phyloP scores from a whole-genome alignment of 2,888 invertebrate genomes.

The Anaspis maculata region DNA sequence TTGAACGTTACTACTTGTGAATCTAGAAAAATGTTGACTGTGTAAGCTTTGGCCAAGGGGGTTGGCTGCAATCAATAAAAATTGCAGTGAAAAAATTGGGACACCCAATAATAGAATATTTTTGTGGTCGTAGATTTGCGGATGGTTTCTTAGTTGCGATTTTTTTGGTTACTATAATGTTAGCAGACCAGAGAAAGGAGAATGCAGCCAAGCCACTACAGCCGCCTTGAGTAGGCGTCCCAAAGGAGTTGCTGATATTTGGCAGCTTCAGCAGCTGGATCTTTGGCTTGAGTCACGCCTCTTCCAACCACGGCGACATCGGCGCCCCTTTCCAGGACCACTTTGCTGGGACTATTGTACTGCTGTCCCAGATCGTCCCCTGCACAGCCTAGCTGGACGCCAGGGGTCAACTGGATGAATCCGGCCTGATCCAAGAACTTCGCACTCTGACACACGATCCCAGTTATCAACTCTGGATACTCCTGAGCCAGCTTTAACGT shows the following conservation, averaged over 20 bases:
- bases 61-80: no score
- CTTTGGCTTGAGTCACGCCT: constrained; percentile 66
- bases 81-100: no score
- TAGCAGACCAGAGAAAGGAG: no score
- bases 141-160: no score
- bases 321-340: constrained; percentile 71
- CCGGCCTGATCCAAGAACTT: constrained; percentile 61
- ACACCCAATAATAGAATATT: no score
- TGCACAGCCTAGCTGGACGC: constrained; percentile 66
- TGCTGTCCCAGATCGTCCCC: constrained; percentile 78
- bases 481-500: constrained; percentile 66
- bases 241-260: constrained; percentile 68
- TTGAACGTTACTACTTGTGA: no score
- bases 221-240: no score
- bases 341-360: constrained; percentile 77
- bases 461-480: constrained; percentile 69
- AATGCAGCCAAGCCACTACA: no score
- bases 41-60: no score
- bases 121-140: no score
- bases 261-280: constrained; percentile 58
- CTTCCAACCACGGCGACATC: constrained; percentile 94
- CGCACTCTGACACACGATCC: constrained; percentile 82
- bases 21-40: no score
- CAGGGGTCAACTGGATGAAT: constrained; percentile 86
- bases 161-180: no score